phyloP scores from a whole-genome alignment of 2,113 vertebrate genomes.

The Fukomys damarensis region DNA sequence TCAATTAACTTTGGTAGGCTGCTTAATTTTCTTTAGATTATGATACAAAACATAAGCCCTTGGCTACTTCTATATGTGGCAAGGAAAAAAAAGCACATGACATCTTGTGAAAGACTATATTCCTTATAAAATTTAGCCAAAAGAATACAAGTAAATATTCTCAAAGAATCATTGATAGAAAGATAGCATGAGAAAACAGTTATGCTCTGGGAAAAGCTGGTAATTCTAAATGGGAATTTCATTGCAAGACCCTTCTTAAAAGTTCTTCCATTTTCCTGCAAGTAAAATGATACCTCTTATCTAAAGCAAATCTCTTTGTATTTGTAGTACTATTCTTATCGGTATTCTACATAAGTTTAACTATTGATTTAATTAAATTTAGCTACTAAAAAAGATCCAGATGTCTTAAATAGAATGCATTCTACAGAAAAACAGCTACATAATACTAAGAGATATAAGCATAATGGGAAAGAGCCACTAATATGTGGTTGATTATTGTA shows the following conservation, averaged over 20 bases:
- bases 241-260: neutral
- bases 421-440: neutral
- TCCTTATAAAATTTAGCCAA: conserved; percentile 54
- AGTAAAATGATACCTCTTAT: conserved; percentile 28
- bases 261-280: neutral
- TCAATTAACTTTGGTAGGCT: conserved; percentile 77
- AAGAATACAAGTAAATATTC: neutral
- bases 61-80: neutral
- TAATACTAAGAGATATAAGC: neutral
- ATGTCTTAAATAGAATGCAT: conserved; percentile 4
- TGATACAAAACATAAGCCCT: conserved; percentile 71
- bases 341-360: neutral
- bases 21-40: conserved; percentile 80
- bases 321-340: neutral
- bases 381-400: neutral
- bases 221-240: conserved; percentile 35
- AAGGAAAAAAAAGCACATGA: conserved; percentile 24
- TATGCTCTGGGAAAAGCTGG: neutral
- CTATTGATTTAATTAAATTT: conserved; percentile 46
- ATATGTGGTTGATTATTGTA: neutral
- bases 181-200: neutral
- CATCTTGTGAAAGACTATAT: conserved; percentile 43
- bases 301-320: conserved; percentile 27
- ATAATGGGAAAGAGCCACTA: neutral
- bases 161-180: neutral